These are phyloP conservation scores for Apodemus agrarius DNA, from an alignment of 2,797 vertebrate genomes.

Conservation along the genomic window DNA sequence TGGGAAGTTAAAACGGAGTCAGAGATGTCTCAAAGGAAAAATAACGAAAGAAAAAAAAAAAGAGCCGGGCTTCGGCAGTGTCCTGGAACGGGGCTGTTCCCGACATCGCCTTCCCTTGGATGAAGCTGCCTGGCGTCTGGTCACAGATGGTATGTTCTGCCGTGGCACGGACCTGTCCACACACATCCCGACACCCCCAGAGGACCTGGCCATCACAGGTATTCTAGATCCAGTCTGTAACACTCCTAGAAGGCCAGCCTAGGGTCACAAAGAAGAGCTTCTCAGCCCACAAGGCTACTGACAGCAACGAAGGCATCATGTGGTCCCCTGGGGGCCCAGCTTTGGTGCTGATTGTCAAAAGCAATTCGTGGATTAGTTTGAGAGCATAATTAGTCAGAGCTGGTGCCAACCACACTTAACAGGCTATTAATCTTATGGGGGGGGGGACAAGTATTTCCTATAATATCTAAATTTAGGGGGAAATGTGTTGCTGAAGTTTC, in stretches of 20 bases:
- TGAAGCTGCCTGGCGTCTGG: neutral
- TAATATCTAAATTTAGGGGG: neutral
- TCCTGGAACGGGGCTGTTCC: rapidly evolving
- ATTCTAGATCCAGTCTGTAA: neutral
- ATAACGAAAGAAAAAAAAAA: neutral
- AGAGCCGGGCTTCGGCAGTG: too few species aligned
- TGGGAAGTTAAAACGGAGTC: neutral
- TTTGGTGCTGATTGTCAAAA: neutral
- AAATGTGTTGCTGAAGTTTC: neutral
- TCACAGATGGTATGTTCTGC: neutral
- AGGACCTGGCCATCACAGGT: neutral
- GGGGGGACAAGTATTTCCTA: neutral
- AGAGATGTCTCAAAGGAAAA: neutral
- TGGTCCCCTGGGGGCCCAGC: neutral
- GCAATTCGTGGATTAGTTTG: neutral
- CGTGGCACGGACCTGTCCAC: too few species aligned
- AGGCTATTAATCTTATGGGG: neutral
- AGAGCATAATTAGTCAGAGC: neutral
- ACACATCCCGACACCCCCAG: neutral
- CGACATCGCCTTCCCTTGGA: neutral
- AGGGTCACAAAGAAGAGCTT: neutral
- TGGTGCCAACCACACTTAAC: neutral
- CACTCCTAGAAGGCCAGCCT: neutral
- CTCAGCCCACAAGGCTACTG: neutral
- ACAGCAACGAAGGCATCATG: neutral